Evolutionary conservation across 2,113 vertebrate species (phyloP).

Genomic region (Saiga tatarica): DNA sequence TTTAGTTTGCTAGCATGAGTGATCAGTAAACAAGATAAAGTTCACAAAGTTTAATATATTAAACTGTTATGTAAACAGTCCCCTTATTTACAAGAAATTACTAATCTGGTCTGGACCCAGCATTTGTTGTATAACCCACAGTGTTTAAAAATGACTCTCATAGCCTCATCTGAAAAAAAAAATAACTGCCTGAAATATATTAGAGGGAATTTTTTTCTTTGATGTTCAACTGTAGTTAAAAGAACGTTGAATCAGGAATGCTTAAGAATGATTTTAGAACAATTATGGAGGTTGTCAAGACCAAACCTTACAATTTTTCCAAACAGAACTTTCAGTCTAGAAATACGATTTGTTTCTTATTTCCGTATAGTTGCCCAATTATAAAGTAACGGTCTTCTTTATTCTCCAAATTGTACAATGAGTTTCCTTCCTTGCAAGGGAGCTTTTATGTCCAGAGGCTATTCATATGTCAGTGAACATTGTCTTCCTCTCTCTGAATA

Average conservation of each 20-base stretch:
- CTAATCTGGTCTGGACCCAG: slow-evolving; percentile 15
- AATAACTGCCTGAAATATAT: not conserved
- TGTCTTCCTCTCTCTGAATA: not conserved
- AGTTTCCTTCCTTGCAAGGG: not conserved
- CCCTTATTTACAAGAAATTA: slow-evolving; percentile 47
- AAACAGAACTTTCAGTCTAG: slow-evolving; percentile 16
- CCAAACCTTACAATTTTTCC: not conserved
- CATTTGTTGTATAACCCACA: slow-evolving; percentile 15
- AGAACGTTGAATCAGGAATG: slow-evolving; percentile 27
- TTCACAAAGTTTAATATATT: slow-evolving; percentile 59
- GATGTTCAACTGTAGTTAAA: slow-evolving; percentile 16
- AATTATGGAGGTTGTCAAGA: not conserved
- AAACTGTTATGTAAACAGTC: slow-evolving; percentile 60
- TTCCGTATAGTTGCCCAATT: not conserved
- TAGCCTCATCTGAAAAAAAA: not conserved
- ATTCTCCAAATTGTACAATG: not conserved
- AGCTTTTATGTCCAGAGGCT: not conserved
- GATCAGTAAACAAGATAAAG: slow-evolving; percentile 62
- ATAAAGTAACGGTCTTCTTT: not conserved
- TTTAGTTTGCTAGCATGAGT: slow-evolving; percentile 38
- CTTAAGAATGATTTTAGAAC: not conserved
- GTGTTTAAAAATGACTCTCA: slow-evolving; percentile 43
- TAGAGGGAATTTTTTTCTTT: slow-evolving; percentile 5
- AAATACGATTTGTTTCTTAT: not conserved
- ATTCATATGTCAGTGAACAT: not conserved